Conservation (phyloP, 2,113 vertebrate genomes). For the Pituophis catenifer region DNA sequence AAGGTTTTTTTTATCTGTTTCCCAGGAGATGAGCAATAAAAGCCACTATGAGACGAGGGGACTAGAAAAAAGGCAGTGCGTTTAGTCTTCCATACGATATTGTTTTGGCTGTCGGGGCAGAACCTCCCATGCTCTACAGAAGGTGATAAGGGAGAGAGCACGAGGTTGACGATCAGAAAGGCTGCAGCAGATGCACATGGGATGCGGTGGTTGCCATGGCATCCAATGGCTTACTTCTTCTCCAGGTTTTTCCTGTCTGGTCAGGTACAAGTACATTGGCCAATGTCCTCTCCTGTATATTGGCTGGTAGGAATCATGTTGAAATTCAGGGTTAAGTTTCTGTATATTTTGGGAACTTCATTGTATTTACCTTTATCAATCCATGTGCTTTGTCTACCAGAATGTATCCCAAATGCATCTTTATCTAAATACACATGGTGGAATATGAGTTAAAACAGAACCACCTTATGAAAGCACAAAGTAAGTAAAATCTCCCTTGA, state of each 20-base stretch:
- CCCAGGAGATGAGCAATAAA: background rate
- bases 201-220: constrained; percentile 33
- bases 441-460: background rate
- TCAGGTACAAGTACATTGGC: constrained; percentile 2
- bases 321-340: background rate
- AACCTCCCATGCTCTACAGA: background rate
- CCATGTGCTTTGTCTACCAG: background rate
- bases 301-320: background rate
- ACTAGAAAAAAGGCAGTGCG: constrained; percentile 20
- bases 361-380: background rate
- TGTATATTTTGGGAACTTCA: background rate
- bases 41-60: background rate
- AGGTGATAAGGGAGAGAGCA: background rate
- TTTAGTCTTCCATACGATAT: background rate
- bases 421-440: background rate
- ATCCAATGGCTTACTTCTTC: constrained; percentile 34
- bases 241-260: constrained; percentile 17
- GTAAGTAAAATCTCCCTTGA: background rate
- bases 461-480: background rate
- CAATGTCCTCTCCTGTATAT: background rate
- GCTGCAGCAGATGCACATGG: constrained; percentile 26
- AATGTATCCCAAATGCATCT: background rate
- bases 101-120: constrained; percentile 11
- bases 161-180: background rate
- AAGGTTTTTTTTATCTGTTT: background rate